Evolutionary conservation across 2,797 vertebrate species (phyloP).

Genomic region (Lacerta viridis): DNA sequence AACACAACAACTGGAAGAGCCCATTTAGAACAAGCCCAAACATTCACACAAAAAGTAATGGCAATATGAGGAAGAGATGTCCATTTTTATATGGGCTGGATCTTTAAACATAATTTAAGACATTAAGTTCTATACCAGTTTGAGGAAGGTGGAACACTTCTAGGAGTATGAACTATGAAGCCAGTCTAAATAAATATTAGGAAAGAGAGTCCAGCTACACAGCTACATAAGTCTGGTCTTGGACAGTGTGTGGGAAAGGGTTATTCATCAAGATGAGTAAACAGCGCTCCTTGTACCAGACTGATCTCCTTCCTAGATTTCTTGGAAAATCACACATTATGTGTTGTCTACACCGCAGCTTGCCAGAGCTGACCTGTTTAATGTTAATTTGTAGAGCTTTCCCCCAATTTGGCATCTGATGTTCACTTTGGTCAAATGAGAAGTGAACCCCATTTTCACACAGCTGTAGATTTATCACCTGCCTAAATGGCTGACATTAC

Average conservation of each 20-base stretch:
- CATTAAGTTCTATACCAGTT: background rate
- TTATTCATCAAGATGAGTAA: background rate
- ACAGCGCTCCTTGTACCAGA: background rate
- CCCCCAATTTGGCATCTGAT: background rate
- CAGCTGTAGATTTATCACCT: background rate
- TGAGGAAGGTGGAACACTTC: background rate
- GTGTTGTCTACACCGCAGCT: background rate
- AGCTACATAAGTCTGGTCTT: slow-evolving; percentile 12
- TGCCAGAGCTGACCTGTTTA: background rate
- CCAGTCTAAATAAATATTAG: background rate
- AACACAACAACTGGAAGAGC: too few species aligned
- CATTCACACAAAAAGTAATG: background rate
- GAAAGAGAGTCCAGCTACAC: slow-evolving; percentile 12
- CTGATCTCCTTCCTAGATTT: background rate
- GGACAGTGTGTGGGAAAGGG: background rate
- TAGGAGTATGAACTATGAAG: background rate
- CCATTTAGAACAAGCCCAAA: background rate
- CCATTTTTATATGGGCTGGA: background rate
- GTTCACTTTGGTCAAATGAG: background rate
- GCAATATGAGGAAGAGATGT: background rate
- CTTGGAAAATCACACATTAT: background rate
- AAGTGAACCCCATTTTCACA: background rate
- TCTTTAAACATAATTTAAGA: background rate
- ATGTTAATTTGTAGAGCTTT: background rate
- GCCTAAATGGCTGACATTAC: background rate